A percentile compares a stretch with the other conserved stretches of the same genome.
Evolutionary conservation across 2,888 invertebrate genomes (phyloP).

Genomic region (Melieria picta): DNA sequence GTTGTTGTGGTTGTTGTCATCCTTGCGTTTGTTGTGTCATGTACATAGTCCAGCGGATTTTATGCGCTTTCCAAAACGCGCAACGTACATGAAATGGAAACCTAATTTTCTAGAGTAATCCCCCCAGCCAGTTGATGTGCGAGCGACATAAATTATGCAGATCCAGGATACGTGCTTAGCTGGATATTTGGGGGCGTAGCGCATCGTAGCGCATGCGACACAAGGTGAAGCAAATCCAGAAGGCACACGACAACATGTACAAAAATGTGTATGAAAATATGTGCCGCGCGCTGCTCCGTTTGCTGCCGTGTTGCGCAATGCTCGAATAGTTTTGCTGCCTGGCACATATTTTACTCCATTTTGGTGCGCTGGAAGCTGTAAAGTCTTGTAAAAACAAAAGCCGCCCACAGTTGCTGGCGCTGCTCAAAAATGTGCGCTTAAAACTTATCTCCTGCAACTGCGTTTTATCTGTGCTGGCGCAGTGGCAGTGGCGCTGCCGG

Average conservation of each 20-base stretch:
- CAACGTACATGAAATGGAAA: constrained; percentile 54
- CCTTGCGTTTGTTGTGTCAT: not conserved
- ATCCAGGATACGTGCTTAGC: constrained; percentile 59
- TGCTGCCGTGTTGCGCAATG: too few species aligned
- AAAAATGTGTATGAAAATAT: too few species aligned
- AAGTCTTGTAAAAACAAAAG: too few species aligned
- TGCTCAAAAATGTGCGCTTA: not conserved
- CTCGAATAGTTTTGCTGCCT: too few species aligned
- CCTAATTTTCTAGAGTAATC: constrained; percentile 61
- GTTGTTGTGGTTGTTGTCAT: constrained; percentile 7
- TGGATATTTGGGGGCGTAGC: too few species aligned
- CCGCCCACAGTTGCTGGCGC: not conserved
- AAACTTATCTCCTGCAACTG: not conserved
- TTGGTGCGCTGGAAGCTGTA: too few species aligned
- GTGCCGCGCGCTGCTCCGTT: too few species aligned
- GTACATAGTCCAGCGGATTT: not conserved
- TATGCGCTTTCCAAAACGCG: constrained; percentile 38
- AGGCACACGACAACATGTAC: too few species aligned
- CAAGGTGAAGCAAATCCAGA: too few species aligned
- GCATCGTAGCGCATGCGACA: too few species aligned
- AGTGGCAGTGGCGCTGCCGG: not conserved
- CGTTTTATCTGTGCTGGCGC: not conserved
- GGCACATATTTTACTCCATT: too few species aligned
- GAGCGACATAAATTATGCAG: constrained; percentile 60
- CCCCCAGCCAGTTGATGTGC: constrained; percentile 44